Base-by-base conservation (phyloP, 1,140 invertebrate species). In the Schlechtendalia chinensis region DNA sequence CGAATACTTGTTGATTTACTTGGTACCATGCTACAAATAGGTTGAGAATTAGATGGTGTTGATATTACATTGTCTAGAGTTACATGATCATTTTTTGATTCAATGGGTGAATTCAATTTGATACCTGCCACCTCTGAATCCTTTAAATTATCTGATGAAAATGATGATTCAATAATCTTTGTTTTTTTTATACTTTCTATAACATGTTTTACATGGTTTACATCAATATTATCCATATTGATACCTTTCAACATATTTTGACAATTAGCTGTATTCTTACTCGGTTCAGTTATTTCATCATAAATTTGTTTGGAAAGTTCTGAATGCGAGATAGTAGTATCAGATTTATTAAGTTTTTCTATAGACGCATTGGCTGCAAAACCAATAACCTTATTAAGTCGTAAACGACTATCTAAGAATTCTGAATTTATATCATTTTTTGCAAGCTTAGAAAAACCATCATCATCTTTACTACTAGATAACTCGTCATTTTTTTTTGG, bases 361-460 rank as follows among this genome's bases (percentile, higher is more conserved):
- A 47, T 47, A 50, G 58, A 27, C 14, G 39, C 39, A 79, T 79
- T 63, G 16, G 39, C 45, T 11, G 45, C 39, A 50, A 79, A 45
- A 45, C 75, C 58, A 79, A 79, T 61, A n/a, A 79, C 5, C 17
- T 79, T 79, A 79, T 63, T 63, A n/a, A 61, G 39, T 61, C 39
- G 22, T 61, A 63, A 5, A 47, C 58, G 32, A 63, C 39, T 79
- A 50, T 79, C 75, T 14, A 27, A 63, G n/a, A 63, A 79, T 1
- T 63, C 39, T 4, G 32, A 39, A 4, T 39, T 39, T 50, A 45
- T 1, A 29, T 79, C 74, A 47, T 29, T 50, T 29, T 17, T 27
- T 45, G 22, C 17, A 19, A 5, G 22, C n/a, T 47, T 1, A 27
- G 12, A 12, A 39, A 39, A 8, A 39, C 3, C 8, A 29, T 59